A percentile compares a stretch with the other conserved stretches of the same genome.
These are phyloP conservation scores for Plemyria rubiginata DNA, from an alignment of 2,888 invertebrate species.

Conservation along the genomic window DNA sequence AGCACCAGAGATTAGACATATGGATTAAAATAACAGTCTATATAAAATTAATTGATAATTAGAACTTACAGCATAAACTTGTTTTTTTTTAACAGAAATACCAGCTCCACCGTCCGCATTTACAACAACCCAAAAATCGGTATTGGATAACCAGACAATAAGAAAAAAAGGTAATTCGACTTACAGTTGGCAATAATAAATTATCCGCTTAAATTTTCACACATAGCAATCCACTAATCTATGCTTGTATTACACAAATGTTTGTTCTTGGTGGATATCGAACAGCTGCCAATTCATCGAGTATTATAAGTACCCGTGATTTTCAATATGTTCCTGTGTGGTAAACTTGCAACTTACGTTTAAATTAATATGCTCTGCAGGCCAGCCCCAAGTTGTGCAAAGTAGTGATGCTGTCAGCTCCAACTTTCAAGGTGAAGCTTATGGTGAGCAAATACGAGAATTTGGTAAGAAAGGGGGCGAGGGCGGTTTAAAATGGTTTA, in stretches of 20 bases:
- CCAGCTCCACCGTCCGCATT: constrained; percentile 92
- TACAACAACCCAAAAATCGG: constrained; percentile 82
- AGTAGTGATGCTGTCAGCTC: constrained; percentile 74
- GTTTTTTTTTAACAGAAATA: constrained; percentile 86
- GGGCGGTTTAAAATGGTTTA: too few species aligned
- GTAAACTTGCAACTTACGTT: not conserved
- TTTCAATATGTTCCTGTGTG: not conserved
- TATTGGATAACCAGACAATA: constrained; percentile 77
- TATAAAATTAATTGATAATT: not conserved
- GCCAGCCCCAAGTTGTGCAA: constrained; percentile 65
- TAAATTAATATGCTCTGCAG: constrained; percentile 48
- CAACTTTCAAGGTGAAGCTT: constrained; percentile 79
- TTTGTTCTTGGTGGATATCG: too few species aligned
- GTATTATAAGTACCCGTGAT: too few species aligned
- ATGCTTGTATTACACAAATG: too few species aligned
- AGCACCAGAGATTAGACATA: not conserved
- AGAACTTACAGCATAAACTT: not conserved
- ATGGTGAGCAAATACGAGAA: constrained; percentile 75
- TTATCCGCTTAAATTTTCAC: too few species aligned
- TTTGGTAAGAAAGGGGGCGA: constrained; percentile 60
- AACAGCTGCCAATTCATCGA: too few species aligned
- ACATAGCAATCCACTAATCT: too few species aligned
- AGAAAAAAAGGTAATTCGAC: constrained; percentile 70
- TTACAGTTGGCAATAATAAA: too few species aligned
- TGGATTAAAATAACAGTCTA: not conserved